These are phyloP conservation scores for Hypotaenidia okinawae DNA, from an alignment of 2,797 vertebrate species.

Conservation along the genomic window DNA sequence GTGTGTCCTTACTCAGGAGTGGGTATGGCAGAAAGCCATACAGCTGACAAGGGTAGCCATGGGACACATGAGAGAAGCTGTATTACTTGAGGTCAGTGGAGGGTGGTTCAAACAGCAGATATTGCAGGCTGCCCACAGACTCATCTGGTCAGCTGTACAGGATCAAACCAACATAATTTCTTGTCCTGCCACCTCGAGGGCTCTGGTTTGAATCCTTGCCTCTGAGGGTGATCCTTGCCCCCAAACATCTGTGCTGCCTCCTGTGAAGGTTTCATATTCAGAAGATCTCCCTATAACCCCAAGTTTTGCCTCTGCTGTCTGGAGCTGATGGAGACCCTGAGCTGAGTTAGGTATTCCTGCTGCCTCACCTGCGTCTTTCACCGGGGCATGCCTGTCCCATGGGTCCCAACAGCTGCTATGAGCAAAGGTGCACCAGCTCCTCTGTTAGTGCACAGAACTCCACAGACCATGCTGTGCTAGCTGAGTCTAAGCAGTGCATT, in stretches of 20 bases:
- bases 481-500: background rate
- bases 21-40: background rate
- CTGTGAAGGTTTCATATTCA: background rate
- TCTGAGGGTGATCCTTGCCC: background rate
- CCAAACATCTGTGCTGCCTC: background rate
- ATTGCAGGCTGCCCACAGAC: background rate
- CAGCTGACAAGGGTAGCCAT: background rate
- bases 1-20: background rate
- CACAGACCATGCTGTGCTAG: background rate
- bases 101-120: background rate
- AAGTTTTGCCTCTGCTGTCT: background rate
- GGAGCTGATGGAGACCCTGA: background rate
- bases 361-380: rapidly evolving
- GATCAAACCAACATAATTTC: background rate
- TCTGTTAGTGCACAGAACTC: background rate
- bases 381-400: rapidly evolving
- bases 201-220: background rate
- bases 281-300: background rate
- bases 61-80: background rate
- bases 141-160: background rate
- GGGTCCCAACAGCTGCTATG: background rate
- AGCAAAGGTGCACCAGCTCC: background rate
- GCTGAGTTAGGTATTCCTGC: background rate
- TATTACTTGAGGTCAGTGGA: background rate
- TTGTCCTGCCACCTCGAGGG: background rate